Conservation (phyloP, 2,888 invertebrate species). For the Ormyrus pomaceus region DNA sequence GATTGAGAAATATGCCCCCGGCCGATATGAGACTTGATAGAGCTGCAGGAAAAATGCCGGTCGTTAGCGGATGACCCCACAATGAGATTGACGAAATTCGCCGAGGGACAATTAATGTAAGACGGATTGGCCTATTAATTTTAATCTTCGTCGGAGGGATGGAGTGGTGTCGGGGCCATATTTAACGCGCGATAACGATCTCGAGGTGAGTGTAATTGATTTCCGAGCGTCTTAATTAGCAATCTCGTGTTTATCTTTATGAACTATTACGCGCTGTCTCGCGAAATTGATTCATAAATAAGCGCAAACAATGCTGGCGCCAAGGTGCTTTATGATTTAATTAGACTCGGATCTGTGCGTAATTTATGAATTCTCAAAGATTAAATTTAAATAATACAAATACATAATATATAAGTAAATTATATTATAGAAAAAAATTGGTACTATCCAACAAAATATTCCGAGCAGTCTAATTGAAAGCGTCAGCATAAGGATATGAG, state of each 20-base stretch:
- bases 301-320: too few relatives aligned
- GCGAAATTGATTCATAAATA: not conserved
- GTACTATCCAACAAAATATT: too few relatives aligned
- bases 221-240: conserved; percentile 24
- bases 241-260: not conserved
- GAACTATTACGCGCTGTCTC: not conserved
- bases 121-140: conserved; percentile 35
- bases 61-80: not conserved
- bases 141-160: conserved; percentile 6
- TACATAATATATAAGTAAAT: too few relatives aligned
- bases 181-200: conserved; percentile 7
- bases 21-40: not conserved
- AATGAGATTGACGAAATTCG: conserved; percentile 23
- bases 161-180: not conserved
- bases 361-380: too few relatives aligned
- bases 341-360: too few relatives aligned
- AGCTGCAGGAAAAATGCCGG: not conserved
- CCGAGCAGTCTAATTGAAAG: too few relatives aligned
- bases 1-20: conserved; percentile 27
- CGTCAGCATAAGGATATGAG: too few relatives aligned
- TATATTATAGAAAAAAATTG: too few relatives aligned
- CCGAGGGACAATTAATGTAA: conserved; percentile 4
- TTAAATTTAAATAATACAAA: too few relatives aligned
- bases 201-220: conserved; percentile 1
- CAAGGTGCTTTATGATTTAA: too few relatives aligned